phyloP scores from a whole-genome alignment of 2,888 invertebrate species.

The Chloroclystis v-ata region DNA sequence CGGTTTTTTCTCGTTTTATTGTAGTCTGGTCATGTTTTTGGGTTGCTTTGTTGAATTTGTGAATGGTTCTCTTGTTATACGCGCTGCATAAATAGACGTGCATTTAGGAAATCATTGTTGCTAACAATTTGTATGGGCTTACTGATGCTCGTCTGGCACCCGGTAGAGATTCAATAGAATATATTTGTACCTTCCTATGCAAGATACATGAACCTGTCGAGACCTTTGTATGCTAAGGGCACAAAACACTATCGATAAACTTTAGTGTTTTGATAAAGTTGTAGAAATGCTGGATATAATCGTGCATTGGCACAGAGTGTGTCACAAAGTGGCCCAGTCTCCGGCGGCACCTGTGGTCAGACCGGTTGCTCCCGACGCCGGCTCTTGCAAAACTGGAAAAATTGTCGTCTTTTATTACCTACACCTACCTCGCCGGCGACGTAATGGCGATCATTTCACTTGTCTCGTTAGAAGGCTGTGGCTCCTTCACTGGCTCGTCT shows the following conservation, averaged over 20 bases:
- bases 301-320: constrained; percentile 42
- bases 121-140: constrained; percentile 33
- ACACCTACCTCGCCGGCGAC: constrained; percentile 39
- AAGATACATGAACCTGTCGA: too few relatives aligned
- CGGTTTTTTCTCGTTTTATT: constrained; percentile 62
- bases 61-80: constrained; percentile 57
- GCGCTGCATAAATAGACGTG: constrained; percentile 38
- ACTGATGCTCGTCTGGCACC: constrained; percentile 20
- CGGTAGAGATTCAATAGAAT: not conserved
- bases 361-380: constrained; percentile 59
- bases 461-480: constrained; percentile 13
- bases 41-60: constrained; percentile 71
- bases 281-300: constrained; percentile 39
- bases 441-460: constrained; percentile 42
- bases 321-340: constrained; percentile 51
- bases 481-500: not conserved
- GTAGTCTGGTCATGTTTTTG: constrained; percentile 68
- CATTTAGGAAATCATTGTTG: constrained; percentile 42
- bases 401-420: constrained; percentile 52
- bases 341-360: constrained; percentile 60
- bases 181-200: too few relatives aligned
- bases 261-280: constrained; percentile 4
- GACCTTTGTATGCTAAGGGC: too few relatives aligned
- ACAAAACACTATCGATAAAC: too few relatives aligned
- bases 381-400: constrained; percentile 62